Conservation (phyloP, 2,797 vertebrate species). For the Erethizon dorsatum region DNA sequence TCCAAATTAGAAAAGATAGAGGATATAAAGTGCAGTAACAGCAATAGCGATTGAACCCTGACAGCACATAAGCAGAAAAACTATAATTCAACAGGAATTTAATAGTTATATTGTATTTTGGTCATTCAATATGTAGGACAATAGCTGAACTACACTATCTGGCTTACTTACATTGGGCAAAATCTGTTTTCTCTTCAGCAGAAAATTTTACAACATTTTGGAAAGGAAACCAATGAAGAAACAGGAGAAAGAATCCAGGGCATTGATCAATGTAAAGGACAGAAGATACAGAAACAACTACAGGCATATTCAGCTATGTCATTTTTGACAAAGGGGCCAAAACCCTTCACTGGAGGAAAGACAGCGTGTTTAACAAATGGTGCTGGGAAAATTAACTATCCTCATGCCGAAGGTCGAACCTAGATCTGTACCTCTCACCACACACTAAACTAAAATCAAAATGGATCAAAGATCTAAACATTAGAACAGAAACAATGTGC, state of each 20-base stretch:
- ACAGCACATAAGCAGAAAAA: neutral
- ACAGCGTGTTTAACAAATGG: neutral
- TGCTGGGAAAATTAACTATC: neutral
- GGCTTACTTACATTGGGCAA: neutral
- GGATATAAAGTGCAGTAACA: neutral
- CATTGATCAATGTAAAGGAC: neutral
- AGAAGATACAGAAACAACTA: neutral
- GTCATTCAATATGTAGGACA: neutral
- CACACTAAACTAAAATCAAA: neutral
- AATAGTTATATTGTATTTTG: constrained; percentile 1
- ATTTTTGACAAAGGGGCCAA: neutral
- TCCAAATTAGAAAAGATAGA: neutral
- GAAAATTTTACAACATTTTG: constrained; percentile 8
- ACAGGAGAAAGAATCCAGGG: neutral
- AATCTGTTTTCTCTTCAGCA: neutral
- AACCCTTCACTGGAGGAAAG: neutral
- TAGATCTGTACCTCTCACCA: neutral
- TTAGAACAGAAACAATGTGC: neutral
- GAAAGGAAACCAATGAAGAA: neutral
- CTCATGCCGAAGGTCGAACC: neutral
- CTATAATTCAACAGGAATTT: neutral
- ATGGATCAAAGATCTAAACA: neutral
- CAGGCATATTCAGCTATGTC: neutral
- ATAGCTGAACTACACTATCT: neutral
- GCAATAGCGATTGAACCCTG: neutral